Percentiles rank a stretch among this genome's conserved stretches.
phyloP scores from a whole-genome alignment of 1,140 invertebrate species.

The Liolophura sinensis region DNA sequence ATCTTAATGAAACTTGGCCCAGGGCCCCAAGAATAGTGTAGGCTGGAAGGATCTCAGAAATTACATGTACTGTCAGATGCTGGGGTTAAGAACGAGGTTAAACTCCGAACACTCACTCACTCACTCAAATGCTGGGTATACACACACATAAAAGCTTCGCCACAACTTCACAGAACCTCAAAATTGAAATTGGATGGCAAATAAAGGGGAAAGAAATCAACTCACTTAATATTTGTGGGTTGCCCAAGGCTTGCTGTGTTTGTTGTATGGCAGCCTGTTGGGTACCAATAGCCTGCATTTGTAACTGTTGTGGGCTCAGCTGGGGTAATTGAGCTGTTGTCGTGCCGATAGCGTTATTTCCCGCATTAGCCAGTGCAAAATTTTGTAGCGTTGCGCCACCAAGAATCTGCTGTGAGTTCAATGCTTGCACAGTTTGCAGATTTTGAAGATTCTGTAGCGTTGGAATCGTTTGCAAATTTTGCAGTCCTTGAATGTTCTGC shows the following conservation, averaged over 20 bases:
- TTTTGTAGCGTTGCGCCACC: constrained; percentile 39
- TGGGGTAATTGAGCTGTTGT: constrained; percentile 39
- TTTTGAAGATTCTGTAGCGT: constrained; percentile 22
- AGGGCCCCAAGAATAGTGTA: too few relatives aligned
- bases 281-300: constrained; percentile 14
- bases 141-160: too few relatives aligned
- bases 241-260: constrained; percentile 46
- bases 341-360: constrained; percentile 33
- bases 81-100: too few relatives aligned
- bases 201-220: constrained; percentile 9
- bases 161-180: too few relatives aligned
- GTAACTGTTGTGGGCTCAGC: constrained; percentile 45
- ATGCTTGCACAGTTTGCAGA: constrained; percentile 23
- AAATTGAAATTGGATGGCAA: too few relatives aligned
- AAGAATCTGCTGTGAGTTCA: constrained; percentile 39
- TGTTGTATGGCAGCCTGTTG: constrained; percentile 22
- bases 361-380: constrained; percentile 24
- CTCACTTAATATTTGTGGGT: constrained; percentile 55
- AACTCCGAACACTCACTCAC: too few relatives aligned
- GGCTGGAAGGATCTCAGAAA: too few relatives aligned
- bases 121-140: too few relatives aligned
- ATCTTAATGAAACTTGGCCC: too few relatives aligned
- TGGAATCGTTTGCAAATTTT: constrained; percentile 22
- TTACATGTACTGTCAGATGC: too few relatives aligned
- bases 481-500: constrained; percentile 47